Evolutionary conservation across 2,113 vertebrate species (phyloP).

Genomic region (Daboia siamensis): DNA sequence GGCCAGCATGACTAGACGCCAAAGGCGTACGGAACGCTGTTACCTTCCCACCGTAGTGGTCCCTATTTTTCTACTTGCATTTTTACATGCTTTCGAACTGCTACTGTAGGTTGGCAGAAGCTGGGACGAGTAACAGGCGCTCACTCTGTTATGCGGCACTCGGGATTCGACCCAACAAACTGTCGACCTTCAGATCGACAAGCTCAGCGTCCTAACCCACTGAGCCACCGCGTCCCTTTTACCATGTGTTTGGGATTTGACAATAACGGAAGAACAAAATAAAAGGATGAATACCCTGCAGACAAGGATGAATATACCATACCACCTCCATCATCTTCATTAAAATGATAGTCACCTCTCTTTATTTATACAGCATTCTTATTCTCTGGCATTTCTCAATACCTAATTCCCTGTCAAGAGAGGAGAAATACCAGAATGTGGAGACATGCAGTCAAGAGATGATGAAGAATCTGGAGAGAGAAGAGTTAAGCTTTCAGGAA

Average conservation of each 20-base stretch:
- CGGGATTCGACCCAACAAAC: too few relatives aligned
- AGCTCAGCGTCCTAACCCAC: too few relatives aligned
- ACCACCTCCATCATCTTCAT: background rate
- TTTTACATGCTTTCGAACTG: too few relatives aligned
- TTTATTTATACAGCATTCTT: background rate
- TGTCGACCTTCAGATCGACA: too few relatives aligned
- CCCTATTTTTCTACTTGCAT: too few relatives aligned
- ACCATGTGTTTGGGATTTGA: background rate
- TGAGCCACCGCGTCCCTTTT: too few relatives aligned
- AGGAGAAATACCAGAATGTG: conserved; percentile 26
- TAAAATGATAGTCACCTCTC: background rate
- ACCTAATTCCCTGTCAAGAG: background rate
- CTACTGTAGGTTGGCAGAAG: too few relatives aligned
- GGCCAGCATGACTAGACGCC: too few relatives aligned
- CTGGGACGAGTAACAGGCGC: too few relatives aligned
- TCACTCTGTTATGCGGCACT: too few relatives aligned
- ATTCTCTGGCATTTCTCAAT: background rate
- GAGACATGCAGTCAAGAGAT: background rate
- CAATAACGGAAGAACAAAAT: background rate
- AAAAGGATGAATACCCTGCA: background rate
- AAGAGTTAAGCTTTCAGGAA: background rate
- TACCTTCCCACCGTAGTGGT: too few relatives aligned
- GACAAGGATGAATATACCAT: background rate
- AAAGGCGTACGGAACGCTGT: too few relatives aligned
- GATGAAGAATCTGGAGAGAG: conserved; percentile 2